phyloP scores from a whole-genome alignment of 2,888 invertebrate genomes.

The Cotesia congregata region DNA sequence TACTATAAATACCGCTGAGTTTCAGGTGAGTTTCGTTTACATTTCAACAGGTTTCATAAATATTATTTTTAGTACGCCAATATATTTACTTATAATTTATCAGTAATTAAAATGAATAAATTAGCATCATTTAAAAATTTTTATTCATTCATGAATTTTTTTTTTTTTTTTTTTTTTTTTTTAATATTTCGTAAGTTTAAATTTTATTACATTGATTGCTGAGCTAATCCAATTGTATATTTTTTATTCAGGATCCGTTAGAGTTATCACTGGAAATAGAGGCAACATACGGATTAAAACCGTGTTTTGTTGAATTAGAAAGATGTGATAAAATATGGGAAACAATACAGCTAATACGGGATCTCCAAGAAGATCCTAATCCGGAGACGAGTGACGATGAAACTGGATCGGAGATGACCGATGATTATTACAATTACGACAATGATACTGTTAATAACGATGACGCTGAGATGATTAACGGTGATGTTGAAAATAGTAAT shows the following conservation, averaged over 20 bases:
- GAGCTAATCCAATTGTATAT: background rate
- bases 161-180: no score
- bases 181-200: no score
- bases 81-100: background rate
- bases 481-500: slow-evolving; percentile 13
- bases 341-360: slow-evolving; percentile 62
- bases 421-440: slow-evolving; percentile 20
- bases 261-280: slow-evolving; percentile 40
- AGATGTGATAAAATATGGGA: slow-evolving; percentile 68
- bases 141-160: background rate
- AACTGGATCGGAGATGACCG: slow-evolving; percentile 11
- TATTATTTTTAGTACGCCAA: background rate
- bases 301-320: slow-evolving; percentile 58
- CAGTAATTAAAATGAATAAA: background rate
- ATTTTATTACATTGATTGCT: background rate
- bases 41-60: background rate
- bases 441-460: background rate
- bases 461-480: background rate
- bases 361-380: slow-evolving; percentile 46
- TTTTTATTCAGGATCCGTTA: slow-evolving; percentile 12
- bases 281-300: slow-evolving; percentile 50
- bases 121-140: background rate
- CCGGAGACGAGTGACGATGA: slow-evolving; percentile 14
- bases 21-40: background rate
- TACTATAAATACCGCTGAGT: background rate